Percentiles rank a stretch among this genome's conserved stretches.
phyloP scores from a whole-genome alignment of 2,797 vertebrate species.

The Urophycis tenuis region DNA sequence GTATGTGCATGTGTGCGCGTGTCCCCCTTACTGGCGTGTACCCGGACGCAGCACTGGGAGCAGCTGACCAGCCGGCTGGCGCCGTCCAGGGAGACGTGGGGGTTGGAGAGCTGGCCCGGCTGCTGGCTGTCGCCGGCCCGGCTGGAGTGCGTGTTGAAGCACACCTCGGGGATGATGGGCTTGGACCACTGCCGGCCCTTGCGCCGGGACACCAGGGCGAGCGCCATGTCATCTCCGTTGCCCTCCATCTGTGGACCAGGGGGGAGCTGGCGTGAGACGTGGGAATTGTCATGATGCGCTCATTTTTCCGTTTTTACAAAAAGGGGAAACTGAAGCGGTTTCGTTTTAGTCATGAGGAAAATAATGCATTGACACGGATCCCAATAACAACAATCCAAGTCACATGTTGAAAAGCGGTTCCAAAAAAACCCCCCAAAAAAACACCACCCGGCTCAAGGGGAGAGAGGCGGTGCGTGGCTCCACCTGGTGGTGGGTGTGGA shows the following conservation, averaged over 20 bases:
- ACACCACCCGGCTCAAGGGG: too few species aligned
- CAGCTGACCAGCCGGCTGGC: constrained; percentile 87
- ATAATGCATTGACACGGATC: neutral
- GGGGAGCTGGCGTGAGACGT: neutral
- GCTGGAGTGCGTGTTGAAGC: constrained; percentile 82
- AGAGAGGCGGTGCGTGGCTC: neutral
- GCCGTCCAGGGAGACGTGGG: constrained; percentile 84
- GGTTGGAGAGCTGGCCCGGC: constrained; percentile 83
- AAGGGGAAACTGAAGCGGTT: neutral
- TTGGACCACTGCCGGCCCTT: constrained; percentile 77
- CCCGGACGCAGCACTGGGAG: constrained; percentile 83
- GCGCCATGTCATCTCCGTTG: constrained; percentile 59
- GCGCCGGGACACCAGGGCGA: constrained; percentile 40
- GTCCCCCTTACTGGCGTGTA: constrained; percentile 85
- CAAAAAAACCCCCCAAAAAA: neutral
- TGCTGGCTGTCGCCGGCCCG: constrained; percentile 66
- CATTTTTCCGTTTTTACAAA: too few species aligned
- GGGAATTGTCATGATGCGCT: too few species aligned
- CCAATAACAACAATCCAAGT: neutral
- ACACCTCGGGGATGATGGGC: constrained; percentile 96
- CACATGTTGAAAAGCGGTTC: neutral
- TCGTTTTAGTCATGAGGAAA: neutral
- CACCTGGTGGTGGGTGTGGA: constrained; percentile 86
- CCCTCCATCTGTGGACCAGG: constrained; percentile 74
- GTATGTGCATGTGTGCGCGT: neutral